These are phyloP conservation scores for Scaptomyza parva DNA, from an alignment of 2,888 invertebrate genomes.

Conservation along the genomic window DNA sequence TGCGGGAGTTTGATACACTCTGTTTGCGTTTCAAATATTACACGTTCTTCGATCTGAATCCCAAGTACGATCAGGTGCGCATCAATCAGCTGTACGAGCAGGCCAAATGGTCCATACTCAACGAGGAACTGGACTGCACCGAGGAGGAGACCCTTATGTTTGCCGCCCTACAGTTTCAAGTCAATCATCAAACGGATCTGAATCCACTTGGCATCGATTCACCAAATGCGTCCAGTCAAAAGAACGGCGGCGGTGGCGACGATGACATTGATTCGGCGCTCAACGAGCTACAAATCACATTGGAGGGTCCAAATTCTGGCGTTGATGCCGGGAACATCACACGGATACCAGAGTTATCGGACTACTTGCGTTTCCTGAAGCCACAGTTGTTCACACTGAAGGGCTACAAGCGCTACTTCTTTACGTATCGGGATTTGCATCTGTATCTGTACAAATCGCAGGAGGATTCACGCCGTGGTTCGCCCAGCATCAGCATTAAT, in stretches of 20 bases:
- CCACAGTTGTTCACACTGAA: constrained; percentile 98
- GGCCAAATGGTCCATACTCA: constrained; percentile 98
- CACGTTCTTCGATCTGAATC: constrained; percentile 98
- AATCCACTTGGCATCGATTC: constrained; percentile 73
- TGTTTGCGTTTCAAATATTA: constrained; percentile 98
- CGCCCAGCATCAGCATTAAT: constrained; percentile 91
- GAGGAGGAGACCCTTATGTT: constrained; percentile 99
- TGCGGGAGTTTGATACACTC: constrained; percentile 96
- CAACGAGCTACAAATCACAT: constrained; percentile 95
- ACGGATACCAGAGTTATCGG: constrained; percentile 96
- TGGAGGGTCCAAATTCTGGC: constrained; percentile 91
- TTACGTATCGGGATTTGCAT: constrained; percentile 97
- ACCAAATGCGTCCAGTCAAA: constrained; percentile 68
- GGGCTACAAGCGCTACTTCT: constrained; percentile 97
- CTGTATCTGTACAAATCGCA: constrained; percentile 93
- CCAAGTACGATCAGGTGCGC: constrained; percentile 96
- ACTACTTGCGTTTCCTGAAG: constrained; percentile 96
- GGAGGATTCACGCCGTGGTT: constrained; percentile 90
- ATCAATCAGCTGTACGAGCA: constrained; percentile 99
- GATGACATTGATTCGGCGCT: constrained; percentile 98
- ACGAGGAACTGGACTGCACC: constrained; percentile 99
- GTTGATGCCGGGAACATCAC: constrained; percentile 92
- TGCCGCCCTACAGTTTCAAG: constrained; percentile 97
- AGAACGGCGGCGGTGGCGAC: constrained; percentile 88
- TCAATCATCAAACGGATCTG: constrained; percentile 89